Percentiles rank a stretch among this genome's conserved stretches.
Conservation (phyloP, 2,888 invertebrate genomes). For the Nebria brevicollis region DNA sequence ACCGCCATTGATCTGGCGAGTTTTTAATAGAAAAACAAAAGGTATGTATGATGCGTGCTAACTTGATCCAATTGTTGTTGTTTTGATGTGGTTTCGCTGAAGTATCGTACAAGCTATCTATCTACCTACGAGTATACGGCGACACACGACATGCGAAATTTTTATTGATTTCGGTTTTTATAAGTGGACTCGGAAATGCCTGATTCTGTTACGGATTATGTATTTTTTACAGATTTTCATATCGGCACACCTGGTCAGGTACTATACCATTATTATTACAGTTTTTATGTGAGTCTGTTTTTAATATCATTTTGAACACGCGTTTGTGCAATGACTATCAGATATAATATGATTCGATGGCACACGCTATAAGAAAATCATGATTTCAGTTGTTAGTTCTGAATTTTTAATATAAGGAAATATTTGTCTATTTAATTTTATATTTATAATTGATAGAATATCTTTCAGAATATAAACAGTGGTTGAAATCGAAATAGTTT, state of each 20-base stretch:
- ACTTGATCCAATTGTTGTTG: background rate
- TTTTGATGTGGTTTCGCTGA: background rate
- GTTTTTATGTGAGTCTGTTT: background rate
- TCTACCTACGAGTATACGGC: background rate
- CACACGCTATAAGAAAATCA: too few relatives aligned
- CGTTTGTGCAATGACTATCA: too few relatives aligned
- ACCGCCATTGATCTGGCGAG: background rate
- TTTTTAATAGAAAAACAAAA: background rate
- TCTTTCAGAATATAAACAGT: too few relatives aligned
- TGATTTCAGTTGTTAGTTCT: too few relatives aligned
- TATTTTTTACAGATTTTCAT: background rate
- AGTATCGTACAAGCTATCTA: background rate
- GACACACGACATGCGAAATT: background rate
- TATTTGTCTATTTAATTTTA: too few relatives aligned
- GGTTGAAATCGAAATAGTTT: too few relatives aligned
- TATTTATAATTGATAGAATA: too few relatives aligned
- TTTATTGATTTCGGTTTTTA: constrained; percentile 7
- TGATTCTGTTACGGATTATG: constrained; percentile 32
- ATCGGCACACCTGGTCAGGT: background rate
- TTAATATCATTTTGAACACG: background rate
- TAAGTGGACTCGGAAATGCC: constrained; percentile 32
- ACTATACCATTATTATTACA: background rate
- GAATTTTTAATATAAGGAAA: too few relatives aligned
- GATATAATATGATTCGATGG: too few relatives aligned
- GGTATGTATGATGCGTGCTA: background rate